These are phyloP conservation scores for Xenopus tropicalis DNA, from an alignment of 2,113 vertebrate genomes.

Conservation along the genomic window UCB_Xtro_10.0 CM004445.2:35252001-35252500, in stretches of 20 bases:
- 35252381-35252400: no score
- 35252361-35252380: neutral
- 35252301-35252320: constrained; percentile 31
- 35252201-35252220: neutral
- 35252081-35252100: neutral
- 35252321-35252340: constrained; percentile 29
- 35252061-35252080: constrained; percentile 41
- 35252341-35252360: neutral
- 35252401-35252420: no score
- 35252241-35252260: constrained; percentile 7
- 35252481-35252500: no score
- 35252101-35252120: constrained; percentile 47
- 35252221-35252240: constrained; percentile 32
- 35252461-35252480: no score
- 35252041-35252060: constrained; percentile 8
- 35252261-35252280: constrained; percentile 45
- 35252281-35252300: constrained; percentile 49
- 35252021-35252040: constrained; percentile 37
- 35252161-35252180: constrained; percentile 19
- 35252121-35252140: constrained; percentile 29
- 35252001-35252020: constrained; percentile 23
- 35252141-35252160: constrained; percentile 41
- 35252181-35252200: constrained; percentile 3
- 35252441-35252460: no score
- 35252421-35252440: no score